phyloP scores from a whole-genome alignment of 2,888 invertebrate genomes.

The Automeris io region DNA sequence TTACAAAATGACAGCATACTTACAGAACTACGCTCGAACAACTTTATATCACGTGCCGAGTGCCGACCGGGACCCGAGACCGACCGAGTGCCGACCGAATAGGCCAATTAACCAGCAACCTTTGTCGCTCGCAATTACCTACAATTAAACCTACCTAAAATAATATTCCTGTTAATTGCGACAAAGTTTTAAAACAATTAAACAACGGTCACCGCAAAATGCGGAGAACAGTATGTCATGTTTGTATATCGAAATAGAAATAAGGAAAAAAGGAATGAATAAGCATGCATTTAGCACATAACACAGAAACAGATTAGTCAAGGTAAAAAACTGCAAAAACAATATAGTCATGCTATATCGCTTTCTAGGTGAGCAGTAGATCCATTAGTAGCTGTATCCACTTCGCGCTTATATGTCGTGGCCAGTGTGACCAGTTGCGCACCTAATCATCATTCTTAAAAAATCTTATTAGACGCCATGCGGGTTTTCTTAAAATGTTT shows the following conservation, averaged over 20 bases:
- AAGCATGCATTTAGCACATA: too few relatives aligned
- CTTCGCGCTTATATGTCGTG: too few relatives aligned
- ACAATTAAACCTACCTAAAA: constrained; percentile 40
- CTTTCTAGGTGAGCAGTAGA: too few relatives aligned
- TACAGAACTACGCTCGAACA: not conserved
- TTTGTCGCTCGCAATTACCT: constrained; percentile 34
- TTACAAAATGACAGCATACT: not conserved
- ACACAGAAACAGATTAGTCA: too few relatives aligned
- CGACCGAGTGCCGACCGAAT: not conserved
- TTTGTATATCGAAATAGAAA: not conserved
- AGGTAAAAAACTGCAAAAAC: too few relatives aligned
- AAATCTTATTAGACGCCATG: too few relatives aligned
- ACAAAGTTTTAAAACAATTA: constrained; percentile 21
- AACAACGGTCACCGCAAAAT: not conserved
- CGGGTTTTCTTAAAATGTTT: too few relatives aligned
- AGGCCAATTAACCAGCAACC: constrained; percentile 27
- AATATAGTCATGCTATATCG: too few relatives aligned
- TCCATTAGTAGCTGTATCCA: too few relatives aligned
- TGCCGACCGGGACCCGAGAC: not conserved
- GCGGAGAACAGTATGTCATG: constrained; percentile 4
- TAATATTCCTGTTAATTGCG: constrained; percentile 38
- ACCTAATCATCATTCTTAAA: too few relatives aligned
- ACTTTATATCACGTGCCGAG: not conserved
- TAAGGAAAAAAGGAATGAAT: not conserved
- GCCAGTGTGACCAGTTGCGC: too few relatives aligned